A percentile compares a stretch with the other conserved stretches of the same genome.
Evolutionary conservation across 2,888 invertebrate species (phyloP).

Genomic region (Leptodirus hochenwartii): DNA sequence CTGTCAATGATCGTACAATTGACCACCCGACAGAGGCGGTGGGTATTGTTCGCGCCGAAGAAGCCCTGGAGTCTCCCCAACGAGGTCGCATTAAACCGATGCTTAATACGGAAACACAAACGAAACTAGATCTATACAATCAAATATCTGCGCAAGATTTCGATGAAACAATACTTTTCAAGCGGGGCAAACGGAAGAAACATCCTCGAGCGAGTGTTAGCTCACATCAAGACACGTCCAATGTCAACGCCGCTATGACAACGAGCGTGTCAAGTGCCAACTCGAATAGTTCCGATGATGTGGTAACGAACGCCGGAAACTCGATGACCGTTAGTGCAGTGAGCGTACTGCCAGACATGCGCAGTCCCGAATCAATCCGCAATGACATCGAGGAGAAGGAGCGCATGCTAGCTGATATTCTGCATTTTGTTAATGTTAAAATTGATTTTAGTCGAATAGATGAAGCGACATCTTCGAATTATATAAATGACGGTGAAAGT

Average conservation of each 20-base stretch:
- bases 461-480: too few species aligned
- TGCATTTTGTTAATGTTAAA: constrained; percentile 36
- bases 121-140: constrained; percentile 41
- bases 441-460: constrained; percentile 13
- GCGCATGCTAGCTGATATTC: constrained; percentile 45
- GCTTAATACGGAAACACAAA: constrained; percentile 7
- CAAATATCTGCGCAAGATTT: constrained; percentile 56
- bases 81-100: neutral
- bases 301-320: constrained; percentile 30
- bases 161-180: constrained; percentile 49
- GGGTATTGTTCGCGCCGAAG: constrained; percentile 43
- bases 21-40: constrained; percentile 26
- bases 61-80: constrained; percentile 51
- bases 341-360: constrained; percentile 30
- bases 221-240: neutral
- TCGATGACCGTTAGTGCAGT: constrained; percentile 6
- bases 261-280: constrained; percentile 16
- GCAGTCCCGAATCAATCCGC: constrained; percentile 45
- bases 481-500: too few species aligned
- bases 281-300: constrained; percentile 25
- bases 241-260: constrained; percentile 4
- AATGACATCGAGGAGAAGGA: constrained; percentile 59
- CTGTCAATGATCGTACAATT: constrained; percentile 15
- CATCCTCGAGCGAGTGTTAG: too few species aligned
- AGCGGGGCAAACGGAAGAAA: constrained; percentile 35